Base-by-base conservation (phyloP, 2,888 invertebrate genomes). In the Phasia obesa region DNA sequence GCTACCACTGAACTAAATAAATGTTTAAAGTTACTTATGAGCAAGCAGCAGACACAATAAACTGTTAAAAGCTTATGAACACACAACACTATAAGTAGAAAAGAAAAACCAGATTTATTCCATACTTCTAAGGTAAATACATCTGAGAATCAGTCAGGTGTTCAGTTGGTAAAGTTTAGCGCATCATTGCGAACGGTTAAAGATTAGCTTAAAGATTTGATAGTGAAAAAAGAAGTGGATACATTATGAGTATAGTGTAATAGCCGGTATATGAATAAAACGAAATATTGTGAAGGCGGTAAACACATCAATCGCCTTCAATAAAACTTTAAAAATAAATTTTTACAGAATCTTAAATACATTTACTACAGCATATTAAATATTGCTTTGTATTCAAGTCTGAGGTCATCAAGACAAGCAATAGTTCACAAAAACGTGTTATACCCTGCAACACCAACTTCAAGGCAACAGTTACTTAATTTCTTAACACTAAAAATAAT, bases 51-150 rank as follows among this genome's bases (percentile, higher is more conserved):
- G 27, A 67, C n/a, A 62, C n/a, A n/a, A n/a, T 27, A 38, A 81
- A 51, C 62, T 38, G 17, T 44, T 71, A 44, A n/a, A 75, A 59
- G 73, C 67, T 67, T 60, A 53, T 55, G 65, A 23, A 75, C n/a
- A 23, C 15, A 64, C 62, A 59, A 53, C 42, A 65, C 59, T 11
- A 27, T 42, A 17, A 17, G n/a, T n/a, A 65, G 57, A 69, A 51
- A 51, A 76, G 31, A 69, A 53, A 83, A 83, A 83, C 83, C 79
- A 76, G 79, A 83, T 83, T 83, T 82, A 42, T 64, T 59, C 42
- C 21, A 21, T 79, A 75, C 60, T 75, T 67, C 27, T 53, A 19
- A 70, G 53, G 35, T 53, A 21, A 4, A 49, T 59, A 73, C 42
- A 77, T 74, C 19, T 38, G 38, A 47, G 23, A 44, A 25, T 53